Evolutionary conservation across 2,113 vertebrate genomes (phyloP).

Genomic region (Sapajus apella): DNA sequence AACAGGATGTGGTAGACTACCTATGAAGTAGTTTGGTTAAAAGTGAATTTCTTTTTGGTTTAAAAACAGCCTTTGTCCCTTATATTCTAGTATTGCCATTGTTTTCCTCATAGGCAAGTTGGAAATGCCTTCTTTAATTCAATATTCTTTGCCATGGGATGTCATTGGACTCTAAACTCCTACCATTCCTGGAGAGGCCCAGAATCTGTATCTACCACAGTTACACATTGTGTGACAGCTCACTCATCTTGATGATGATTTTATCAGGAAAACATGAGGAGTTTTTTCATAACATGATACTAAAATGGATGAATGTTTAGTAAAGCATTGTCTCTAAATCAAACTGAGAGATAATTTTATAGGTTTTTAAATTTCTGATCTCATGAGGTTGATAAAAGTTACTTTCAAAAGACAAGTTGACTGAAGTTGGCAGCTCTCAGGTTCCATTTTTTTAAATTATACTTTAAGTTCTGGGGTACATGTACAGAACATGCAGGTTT

Average conservation of each 20-base stretch:
- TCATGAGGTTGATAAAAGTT: background rate
- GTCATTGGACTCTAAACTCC: background rate
- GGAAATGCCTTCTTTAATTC: background rate
- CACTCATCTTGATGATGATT: background rate
- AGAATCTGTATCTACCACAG: background rate
- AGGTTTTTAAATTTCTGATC: background rate
- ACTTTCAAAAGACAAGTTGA: background rate
- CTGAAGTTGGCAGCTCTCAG: background rate
- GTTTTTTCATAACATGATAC: background rate
- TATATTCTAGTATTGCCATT: background rate
- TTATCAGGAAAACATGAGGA: background rate
- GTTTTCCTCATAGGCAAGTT: background rate
- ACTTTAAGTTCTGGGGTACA: too few relatives aligned
- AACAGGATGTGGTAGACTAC: background rate
- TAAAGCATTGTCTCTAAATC: background rate
- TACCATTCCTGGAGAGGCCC: background rate
- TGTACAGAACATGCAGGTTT: too few relatives aligned
- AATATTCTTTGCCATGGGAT: background rate
- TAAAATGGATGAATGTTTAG: background rate
- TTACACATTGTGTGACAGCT: background rate
- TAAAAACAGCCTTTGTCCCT: background rate
- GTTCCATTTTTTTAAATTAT: too few relatives aligned
- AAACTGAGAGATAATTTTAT: background rate
- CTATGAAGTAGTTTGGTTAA: background rate
- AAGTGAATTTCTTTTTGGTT: background rate